Percentiles rank a stretch among this genome's conserved stretches.
Conservation (phyloP, 2,888 invertebrate species). For the Drosophila cognata region DNA sequence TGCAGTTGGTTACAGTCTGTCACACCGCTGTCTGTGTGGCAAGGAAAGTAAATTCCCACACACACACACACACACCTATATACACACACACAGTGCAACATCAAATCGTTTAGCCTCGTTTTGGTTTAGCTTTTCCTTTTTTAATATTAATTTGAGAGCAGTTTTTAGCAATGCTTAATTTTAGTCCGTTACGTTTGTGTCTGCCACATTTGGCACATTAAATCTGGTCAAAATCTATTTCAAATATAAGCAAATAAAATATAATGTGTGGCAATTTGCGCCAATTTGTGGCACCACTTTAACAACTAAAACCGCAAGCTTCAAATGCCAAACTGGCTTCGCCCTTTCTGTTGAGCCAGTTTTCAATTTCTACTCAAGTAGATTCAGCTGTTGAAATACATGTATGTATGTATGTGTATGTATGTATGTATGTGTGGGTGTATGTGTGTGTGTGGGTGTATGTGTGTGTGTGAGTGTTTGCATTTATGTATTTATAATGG, state of each 20-base stretch:
- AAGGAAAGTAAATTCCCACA: conserved; percentile 7
- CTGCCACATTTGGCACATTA: not conserved
- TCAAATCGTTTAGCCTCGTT: conserved; percentile 24
- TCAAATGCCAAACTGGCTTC: not conserved
- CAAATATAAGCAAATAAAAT: no score
- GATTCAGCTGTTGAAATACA: no score
- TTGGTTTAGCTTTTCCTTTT: not conserved
- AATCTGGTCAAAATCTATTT: not conserved
- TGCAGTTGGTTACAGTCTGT: conserved; percentile 41
- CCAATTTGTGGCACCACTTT: not conserved
- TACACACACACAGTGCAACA: conserved; percentile 18
- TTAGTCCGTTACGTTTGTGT: not conserved
- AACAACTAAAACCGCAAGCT: not conserved
- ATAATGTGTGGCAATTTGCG: not conserved
- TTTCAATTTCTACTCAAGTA: not conserved
- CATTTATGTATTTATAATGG: not conserved
- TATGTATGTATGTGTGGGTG: not conserved
- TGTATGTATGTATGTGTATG: not conserved
- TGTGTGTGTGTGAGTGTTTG: not conserved
- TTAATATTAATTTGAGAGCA: not conserved
- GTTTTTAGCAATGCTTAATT: not conserved
- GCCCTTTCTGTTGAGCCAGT: not conserved
- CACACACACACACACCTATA: conserved; percentile 17
- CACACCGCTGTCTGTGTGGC: conserved; percentile 27
- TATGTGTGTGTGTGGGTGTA: fast-evolving